Base-by-base conservation (phyloP, 2,888 invertebrate genomes). In the Tenthredo scrophulariae region DNA sequence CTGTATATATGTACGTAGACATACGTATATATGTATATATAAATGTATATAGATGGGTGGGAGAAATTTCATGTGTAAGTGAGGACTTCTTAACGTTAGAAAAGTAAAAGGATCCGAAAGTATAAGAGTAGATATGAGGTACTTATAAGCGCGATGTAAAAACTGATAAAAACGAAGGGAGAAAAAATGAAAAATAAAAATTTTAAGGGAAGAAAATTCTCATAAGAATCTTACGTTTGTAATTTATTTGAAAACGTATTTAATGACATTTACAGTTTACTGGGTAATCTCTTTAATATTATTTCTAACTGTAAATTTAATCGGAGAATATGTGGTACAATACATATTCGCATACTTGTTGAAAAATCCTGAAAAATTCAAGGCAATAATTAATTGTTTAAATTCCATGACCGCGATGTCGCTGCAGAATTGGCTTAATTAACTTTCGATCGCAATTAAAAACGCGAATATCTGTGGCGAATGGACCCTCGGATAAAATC, bases 1-100 rank as follows among this genome's bases (percentile, higher is more conserved):
- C 88, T 89, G 88, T 89, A 88, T 89, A 88, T 89, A 83, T 67
- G 33, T 43, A 58, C n/a, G 37, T 29, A 79, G 13, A 4, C 37
- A 7, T 37, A n/a, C n/a, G 46, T 50, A 26, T 75, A 46, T 75
- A 46, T 18, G 22, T 22, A 58, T n/a, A 22, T 77, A 77, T 33
- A 54, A 6, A 50, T 18, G 13, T 26, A 50, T 15, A 46, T 29
- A 50, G 50, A 50, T 29, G 77, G 33, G n/a, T 54, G 33, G n/a
- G 13, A 54, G 40, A 43, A n/a, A 40, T 77, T 54, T n/a, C 2
- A 77, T 29, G 77, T 77, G n/a, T 77, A 22, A 10, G 54, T 33
- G 77, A 77, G 50, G 77, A 54, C 26, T 50, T 54, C 13, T 77
- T n/a, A 26, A 7, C 54, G 29, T 54, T 77, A 77, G 29, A 77